A percentile compares a stretch with the other conserved stretches of the same genome.
Evolutionary conservation across 2,888 invertebrate genomes (phyloP).

Genomic region (Heliconius aoede): DNA sequence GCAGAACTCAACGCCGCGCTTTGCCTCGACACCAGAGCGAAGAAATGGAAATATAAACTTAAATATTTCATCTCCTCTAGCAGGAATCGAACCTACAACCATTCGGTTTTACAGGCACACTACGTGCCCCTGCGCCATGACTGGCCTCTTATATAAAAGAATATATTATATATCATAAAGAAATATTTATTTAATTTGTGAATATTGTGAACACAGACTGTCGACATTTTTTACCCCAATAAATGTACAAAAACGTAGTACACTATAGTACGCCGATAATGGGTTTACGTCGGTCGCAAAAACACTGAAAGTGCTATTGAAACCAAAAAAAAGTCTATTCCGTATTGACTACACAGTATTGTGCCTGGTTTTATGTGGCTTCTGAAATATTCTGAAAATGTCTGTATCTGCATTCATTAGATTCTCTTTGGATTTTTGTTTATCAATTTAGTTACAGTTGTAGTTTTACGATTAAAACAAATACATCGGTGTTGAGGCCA

Average conservation of each 20-base stretch:
- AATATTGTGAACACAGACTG: no score
- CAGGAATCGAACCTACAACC: no score
- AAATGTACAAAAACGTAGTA: neutral
- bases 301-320: slow-evolving; percentile 18
- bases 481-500: neutral
- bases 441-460: neutral
- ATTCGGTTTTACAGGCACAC: no score
- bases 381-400: slow-evolving; percentile 7
- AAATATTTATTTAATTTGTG: no score
- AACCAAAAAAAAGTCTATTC: slow-evolving; percentile 21
- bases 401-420: neutral
- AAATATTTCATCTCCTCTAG: no score
- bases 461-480: neutral
- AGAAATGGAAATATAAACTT: no score
- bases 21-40: no score
- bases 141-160: no score
- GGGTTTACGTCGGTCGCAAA: slow-evolving; percentile 7
- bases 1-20: no score
- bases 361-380: slow-evolving; percentile 18
- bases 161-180: neutral
- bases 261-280: neutral
- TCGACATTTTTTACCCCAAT: neutral
- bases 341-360: slow-evolving; percentile 21
- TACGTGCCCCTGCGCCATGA: no score
- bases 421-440: neutral